Conservation (phyloP, 2,113 vertebrate genomes). For the Lepus americanus region DNA sequence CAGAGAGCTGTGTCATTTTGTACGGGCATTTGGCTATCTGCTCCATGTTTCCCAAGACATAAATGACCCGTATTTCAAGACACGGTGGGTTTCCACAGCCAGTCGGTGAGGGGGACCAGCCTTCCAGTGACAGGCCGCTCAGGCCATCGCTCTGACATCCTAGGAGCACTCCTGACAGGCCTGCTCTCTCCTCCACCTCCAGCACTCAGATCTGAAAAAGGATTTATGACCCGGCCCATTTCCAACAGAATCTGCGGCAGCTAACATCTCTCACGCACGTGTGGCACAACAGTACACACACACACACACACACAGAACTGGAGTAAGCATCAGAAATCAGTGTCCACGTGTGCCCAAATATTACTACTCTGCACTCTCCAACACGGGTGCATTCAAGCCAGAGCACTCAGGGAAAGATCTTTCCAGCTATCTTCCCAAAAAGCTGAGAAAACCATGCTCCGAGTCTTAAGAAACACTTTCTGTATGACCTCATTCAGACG, state of each 20-base stretch:
- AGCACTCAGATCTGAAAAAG: slow-evolving; percentile 3
- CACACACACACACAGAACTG: neutral
- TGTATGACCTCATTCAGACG: slow-evolving; percentile 19
- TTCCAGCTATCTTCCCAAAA: neutral
- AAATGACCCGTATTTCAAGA: slow-evolving; percentile 51
- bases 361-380: neutral
- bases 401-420: neutral
- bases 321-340: neutral
- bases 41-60: slow-evolving; percentile 32
- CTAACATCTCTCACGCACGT: neutral
- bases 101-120: neutral
- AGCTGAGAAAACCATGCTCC: neutral
- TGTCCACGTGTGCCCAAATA: neutral
- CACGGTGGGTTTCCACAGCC: slow-evolving; percentile 5
- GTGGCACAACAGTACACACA: neutral
- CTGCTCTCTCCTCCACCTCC: neutral
- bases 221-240: neutral
- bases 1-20: neutral
- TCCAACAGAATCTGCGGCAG: neutral
- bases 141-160: neutral
- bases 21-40: slow-evolving; percentile 22
- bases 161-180: too few relatives aligned
- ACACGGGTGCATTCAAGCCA: neutral
- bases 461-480: slow-evolving; percentile 1
- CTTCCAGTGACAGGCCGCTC: neutral